phyloP scores from a whole-genome alignment of 2,888 invertebrate genomes.

The Drosophila limbata region DNA sequence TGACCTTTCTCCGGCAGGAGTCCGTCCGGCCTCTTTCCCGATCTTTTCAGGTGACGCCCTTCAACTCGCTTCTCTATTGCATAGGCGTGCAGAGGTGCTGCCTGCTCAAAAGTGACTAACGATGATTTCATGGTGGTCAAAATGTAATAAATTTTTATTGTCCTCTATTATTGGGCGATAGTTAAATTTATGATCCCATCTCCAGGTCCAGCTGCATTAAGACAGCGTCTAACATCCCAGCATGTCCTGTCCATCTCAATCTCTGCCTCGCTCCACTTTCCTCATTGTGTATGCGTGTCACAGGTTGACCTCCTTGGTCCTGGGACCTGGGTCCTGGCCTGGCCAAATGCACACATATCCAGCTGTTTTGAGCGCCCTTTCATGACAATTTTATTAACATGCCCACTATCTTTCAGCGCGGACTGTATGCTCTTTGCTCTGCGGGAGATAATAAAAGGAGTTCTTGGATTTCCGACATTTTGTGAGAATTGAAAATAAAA shows the following conservation, averaged over 20 bases:
- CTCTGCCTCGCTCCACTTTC: slow-evolving; percentile 1
- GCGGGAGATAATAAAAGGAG: slow-evolving; percentile 7
- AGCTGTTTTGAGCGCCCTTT: slow-evolving; percentile 74
- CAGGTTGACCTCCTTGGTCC: slow-evolving; percentile 55
- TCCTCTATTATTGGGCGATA: slow-evolving; percentile 74
- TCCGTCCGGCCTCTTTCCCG: neutral
- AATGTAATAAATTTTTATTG: slow-evolving; percentile 82
- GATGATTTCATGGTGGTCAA: slow-evolving; percentile 85
- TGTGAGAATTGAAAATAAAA: neutral
- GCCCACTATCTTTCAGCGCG: slow-evolving; percentile 45
- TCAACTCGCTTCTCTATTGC: slow-evolving; percentile 29
- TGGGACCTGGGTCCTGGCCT: slow-evolving; percentile 24
- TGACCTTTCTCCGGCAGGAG: slow-evolving; percentile 59
- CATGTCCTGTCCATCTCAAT: slow-evolving; percentile 22
- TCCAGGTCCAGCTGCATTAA: slow-evolving; percentile 47
- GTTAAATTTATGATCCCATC: slow-evolving; percentile 72
- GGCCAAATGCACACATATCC: slow-evolving; percentile 50
- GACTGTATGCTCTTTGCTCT: slow-evolving; percentile 21
- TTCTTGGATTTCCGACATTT: slow-evolving; percentile 16
- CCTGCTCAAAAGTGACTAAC: slow-evolving; percentile 69
- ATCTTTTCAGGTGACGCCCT: slow-evolving; percentile 34
- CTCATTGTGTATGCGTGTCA: slow-evolving; percentile 65
- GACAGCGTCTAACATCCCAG: slow-evolving; percentile 31
- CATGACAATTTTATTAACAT: slow-evolving; percentile 83
- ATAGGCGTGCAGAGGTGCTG: slow-evolving; percentile 59